A percentile compares a stretch with the other conserved stretches of the same genome.
Conservation (phyloP, 2,888 invertebrate species). For the Acronicta aceris region DNA sequence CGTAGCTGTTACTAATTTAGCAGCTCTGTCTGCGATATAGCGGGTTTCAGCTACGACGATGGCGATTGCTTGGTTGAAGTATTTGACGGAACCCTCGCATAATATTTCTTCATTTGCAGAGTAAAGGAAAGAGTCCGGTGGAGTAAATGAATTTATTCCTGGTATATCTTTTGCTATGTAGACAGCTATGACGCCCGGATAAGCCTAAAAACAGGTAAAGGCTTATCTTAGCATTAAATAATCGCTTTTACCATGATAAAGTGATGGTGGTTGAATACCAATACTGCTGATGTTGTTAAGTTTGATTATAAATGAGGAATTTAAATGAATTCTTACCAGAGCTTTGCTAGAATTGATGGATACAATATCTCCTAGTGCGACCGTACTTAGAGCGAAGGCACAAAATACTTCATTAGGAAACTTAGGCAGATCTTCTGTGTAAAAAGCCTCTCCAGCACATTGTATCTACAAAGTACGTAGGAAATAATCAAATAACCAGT, state of each 20-base stretch:
- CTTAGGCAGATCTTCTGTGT: conserved; percentile 90
- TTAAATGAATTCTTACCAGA: conserved; percentile 82
- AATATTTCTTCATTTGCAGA: conserved; percentile 80
- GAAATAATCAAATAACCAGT: neutral
- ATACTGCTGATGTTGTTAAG: too few relatives aligned
- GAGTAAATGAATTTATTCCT: conserved; percentile 90
- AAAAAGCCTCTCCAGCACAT: conserved; percentile 91
- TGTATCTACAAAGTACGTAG: conserved; percentile 75
- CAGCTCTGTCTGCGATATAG: conserved; percentile 87
- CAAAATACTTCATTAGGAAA: conserved; percentile 90
- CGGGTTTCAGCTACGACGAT: conserved; percentile 89
- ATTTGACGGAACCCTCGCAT: conserved; percentile 64
- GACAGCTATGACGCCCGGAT: conserved; percentile 90
- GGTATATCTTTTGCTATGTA: conserved; percentile 91
- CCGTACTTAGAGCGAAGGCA: conserved; percentile 88
- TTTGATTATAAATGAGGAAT: too few relatives aligned
- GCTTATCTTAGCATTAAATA: too few relatives aligned
- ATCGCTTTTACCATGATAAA: too few relatives aligned
- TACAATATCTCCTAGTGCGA: conserved; percentile 87
- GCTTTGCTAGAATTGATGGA: conserved; percentile 89
- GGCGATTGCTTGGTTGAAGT: conserved; percentile 71
- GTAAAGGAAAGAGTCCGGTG: conserved; percentile 52
- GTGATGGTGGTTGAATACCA: too few relatives aligned
- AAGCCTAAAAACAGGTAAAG: conserved; percentile 41
- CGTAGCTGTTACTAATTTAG: conserved; percentile 86